phyloP scores from a whole-genome alignment of 2,113 vertebrate species.

The Tragulus kanchil region DNA sequence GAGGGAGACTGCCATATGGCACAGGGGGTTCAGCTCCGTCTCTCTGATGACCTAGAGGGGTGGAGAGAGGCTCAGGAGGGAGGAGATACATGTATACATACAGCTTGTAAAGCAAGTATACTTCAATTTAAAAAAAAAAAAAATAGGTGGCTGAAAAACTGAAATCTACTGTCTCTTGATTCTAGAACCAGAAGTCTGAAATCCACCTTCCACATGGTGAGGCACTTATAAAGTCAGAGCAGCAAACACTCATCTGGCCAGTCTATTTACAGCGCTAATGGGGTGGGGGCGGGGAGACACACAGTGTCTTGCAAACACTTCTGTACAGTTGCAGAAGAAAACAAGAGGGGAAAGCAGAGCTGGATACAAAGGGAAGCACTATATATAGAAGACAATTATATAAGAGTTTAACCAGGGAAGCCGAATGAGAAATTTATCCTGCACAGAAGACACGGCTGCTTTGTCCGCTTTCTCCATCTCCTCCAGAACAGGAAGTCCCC shows the following conservation, averaged over 20 bases:
- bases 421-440: not conserved
- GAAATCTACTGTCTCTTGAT: fast-evolving
- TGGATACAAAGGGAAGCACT: slow-evolving; percentile 71
- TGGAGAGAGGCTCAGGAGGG: not conserved
- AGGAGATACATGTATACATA: fast-evolving
- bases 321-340: not conserved
- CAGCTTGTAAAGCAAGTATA: not conserved
- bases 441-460: not conserved
- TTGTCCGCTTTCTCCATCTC: not conserved
- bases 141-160: too few species aligned
- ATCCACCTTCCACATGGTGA: not conserved
- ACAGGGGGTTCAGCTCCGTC: not conserved
- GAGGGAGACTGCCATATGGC: not conserved
- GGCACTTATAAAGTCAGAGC: not conserved
- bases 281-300: not conserved
- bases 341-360: slow-evolving; percentile 36
- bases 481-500: slow-evolving; percentile 40
- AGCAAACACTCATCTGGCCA: slow-evolving; percentile 60
- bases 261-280: slow-evolving; percentile 57
- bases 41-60: not conserved
- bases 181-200: not conserved
- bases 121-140: not conserved
- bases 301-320: slow-evolving; percentile 69
- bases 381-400: slow-evolving; percentile 71
- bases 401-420: slow-evolving; percentile 62